Base-by-base conservation (phyloP, 2,888 invertebrate species). In the Hirtodrosophila trivittata region DNA sequence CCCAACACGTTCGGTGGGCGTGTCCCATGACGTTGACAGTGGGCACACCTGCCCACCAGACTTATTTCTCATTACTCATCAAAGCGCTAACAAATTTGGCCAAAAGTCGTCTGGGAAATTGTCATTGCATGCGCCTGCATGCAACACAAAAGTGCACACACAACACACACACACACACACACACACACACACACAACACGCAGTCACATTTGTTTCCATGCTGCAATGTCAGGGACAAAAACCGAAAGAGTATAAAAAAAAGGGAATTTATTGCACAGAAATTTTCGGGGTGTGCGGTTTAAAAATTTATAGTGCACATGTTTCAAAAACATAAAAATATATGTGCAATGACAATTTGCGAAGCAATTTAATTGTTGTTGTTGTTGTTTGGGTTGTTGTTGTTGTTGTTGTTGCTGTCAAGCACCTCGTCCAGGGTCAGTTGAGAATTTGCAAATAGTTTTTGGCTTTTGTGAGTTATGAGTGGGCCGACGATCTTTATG, bases 371-470 rank as follows among this genome's bases (percentile, higher is more conserved):
- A 43, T 66, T 56, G 35, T 56, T 49, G 21, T 46, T 43, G 16
- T 26, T 63, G 30, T 26, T 62, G 42, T 47, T 51, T 57, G 56
- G 13, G 21, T 14, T 26, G 32, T 33, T 47, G 7, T 52, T 50
- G 13, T 49, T 77, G 71, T 58, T 64, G 47, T 42, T 59, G 38
- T 8, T 60, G 62, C 76, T 74, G 78, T 78, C 81, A 78, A 78
- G 76, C 78, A 81, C 78, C 78, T 72, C 66, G 54, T 16, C 54
- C 78, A 80, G 78, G 81, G 78, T 81, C 78, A 75, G 14, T 50
- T 38, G 37, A 37, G 49, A 66, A 46, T 51, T 63, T 35, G 58
- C 60, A 59, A 81, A 78, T 77, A 78, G 76, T 77, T 74, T 58
- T 64, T 54, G 66, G 66, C 64, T 58, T 55, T 43, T 76, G 70